phyloP scores from a whole-genome alignment of 2,888 invertebrate genomes.

The Corythucha ciliata region DNA sequence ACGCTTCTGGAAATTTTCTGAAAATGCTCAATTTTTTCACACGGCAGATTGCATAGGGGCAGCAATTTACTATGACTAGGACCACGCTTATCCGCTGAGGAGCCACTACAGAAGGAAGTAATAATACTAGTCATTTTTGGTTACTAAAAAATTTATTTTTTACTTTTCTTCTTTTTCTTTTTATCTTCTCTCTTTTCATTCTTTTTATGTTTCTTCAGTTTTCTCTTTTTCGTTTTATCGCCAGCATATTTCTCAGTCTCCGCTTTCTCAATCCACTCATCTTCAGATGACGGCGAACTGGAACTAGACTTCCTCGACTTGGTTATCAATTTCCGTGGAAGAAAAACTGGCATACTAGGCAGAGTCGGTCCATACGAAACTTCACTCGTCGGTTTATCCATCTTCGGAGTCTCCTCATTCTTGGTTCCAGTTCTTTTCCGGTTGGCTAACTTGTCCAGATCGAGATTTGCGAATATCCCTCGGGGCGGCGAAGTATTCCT shows the following conservation, averaged over 20 bases:
- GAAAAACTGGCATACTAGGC: slow-evolving; percentile 20
- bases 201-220: slow-evolving; percentile 30
- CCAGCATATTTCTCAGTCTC: neutral
- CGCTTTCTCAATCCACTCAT: slow-evolving; percentile 28
- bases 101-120: no score
- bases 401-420: no score
- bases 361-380: slow-evolving; percentile 27
- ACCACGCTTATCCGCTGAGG: no score
- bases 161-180: slow-evolving; percentile 28
- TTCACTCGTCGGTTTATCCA: no score
- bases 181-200: slow-evolving; percentile 28
- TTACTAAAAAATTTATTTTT: no score
- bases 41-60: no score
- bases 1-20: no score
- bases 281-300: slow-evolving; percentile 20
- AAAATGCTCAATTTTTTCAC: no score
- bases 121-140: no score
- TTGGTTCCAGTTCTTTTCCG: slow-evolving; percentile 11
- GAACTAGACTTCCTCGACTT: slow-evolving; percentile 6
- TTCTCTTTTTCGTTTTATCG: slow-evolving; percentile 18
- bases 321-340: slow-evolving; percentile 1
- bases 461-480: slow-evolving; percentile 59
- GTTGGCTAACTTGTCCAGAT: slow-evolving; percentile 52
- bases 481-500: slow-evolving; percentile 60
- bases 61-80: no score